Conservation (phyloP, 2,797 vertebrate species). For the Falco columbarius region DNA sequence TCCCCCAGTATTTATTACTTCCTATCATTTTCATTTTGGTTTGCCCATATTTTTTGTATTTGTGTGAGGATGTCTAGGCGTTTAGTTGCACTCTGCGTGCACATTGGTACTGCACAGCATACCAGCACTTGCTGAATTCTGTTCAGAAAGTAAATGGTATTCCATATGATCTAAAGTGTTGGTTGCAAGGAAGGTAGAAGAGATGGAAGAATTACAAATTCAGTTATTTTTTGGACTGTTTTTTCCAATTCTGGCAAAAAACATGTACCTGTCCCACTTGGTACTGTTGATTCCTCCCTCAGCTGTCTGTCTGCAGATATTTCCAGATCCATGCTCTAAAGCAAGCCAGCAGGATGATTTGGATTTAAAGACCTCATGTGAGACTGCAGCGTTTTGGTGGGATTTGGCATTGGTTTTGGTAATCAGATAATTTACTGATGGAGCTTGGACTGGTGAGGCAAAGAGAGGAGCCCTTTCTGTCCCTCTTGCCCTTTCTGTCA, state of each 20-base stretch:
- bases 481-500: neutral
- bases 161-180: neutral
- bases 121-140: neutral
- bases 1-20: neutral
- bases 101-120: accelerated
- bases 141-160: neutral
- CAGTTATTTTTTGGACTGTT: neutral
- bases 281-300: neutral
- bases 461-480: neutral
- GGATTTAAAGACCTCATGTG: neutral
- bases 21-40: neutral
- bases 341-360: neutral
- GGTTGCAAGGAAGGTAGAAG: neutral
- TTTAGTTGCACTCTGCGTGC: neutral
- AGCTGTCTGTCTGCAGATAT: neutral
- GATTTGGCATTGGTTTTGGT: neutral
- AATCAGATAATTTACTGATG: neutral
- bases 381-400: neutral
- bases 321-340: neutral
- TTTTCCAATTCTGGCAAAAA: neutral
- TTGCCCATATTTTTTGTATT: neutral
- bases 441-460: neutral
- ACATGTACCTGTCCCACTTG: accelerated
- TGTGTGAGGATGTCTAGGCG: neutral
- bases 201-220: neutral